Evolutionary conservation across 2,113 vertebrate species (phyloP).

Genomic region (Silurus glanis): DNA sequence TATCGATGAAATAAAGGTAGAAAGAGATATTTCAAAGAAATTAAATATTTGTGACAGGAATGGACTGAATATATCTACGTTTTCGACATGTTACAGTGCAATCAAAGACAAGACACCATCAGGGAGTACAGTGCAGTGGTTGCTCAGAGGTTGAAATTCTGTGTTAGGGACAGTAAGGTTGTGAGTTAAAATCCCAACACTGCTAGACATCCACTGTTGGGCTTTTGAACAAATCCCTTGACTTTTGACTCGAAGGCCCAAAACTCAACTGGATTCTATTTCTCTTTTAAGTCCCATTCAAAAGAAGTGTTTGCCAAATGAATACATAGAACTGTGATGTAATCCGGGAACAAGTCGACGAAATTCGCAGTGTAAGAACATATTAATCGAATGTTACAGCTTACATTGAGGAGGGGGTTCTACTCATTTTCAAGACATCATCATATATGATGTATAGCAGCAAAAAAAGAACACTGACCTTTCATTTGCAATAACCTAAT

Average conservation of each 20-base stretch:
- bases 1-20: constrained; percentile 24
- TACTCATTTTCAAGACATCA: constrained; percentile 78
- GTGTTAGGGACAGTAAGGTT: background rate
- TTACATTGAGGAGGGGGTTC: constrained; percentile 61
- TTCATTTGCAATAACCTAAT: constrained; percentile 76
- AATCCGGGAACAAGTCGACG: constrained; percentile 34
- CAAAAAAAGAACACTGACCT: constrained; percentile 78
- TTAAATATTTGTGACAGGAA: background rate
- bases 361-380: constrained; percentile 39
- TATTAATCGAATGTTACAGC: constrained; percentile 34
- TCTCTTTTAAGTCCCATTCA: background rate
- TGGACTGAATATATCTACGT: constrained; percentile 14
- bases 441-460: constrained; percentile 78
- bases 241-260: background rate
- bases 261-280: background rate
- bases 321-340: background rate
- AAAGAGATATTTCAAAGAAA: background rate
- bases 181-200: background rate
- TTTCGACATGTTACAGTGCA: constrained; percentile 59
- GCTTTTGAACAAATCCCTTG: background rate
- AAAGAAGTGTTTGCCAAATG: constrained; percentile 3
- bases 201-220: background rate
- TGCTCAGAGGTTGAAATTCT: background rate
- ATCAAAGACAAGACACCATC: constrained; percentile 43
- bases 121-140: background rate